These are phyloP conservation scores for Pyrocephalus nanus DNA, from an alignment of 2,797 vertebrate species.

Conservation along the genomic window DNA sequence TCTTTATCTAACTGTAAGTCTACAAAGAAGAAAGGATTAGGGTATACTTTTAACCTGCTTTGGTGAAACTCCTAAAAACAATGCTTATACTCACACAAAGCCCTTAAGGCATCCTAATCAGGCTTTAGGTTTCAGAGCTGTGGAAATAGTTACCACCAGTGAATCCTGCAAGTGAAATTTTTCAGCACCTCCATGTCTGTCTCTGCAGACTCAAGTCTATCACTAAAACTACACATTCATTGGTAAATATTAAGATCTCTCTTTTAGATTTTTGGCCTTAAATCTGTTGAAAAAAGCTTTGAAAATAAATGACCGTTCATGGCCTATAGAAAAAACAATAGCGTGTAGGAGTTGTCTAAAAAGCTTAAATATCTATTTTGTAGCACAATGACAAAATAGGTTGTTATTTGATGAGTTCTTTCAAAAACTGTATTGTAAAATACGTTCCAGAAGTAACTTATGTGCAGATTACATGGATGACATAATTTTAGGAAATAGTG, in stretches of 20 bases:
- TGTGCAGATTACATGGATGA: neutral
- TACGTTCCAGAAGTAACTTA: neutral
- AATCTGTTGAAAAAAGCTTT: neutral
- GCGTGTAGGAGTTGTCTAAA: neutral
- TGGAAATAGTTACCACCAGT: neutral
- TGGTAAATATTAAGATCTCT: neutral
- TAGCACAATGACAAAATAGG: neutral
- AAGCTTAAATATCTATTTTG: neutral
- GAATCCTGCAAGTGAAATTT: neutral
- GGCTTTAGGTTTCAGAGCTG: neutral
- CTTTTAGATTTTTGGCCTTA: rapidly evolving
- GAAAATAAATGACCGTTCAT: neutral
- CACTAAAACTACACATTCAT: neutral
- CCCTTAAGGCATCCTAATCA: neutral
- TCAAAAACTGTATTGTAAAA: neutral
- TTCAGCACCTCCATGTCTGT: neutral
- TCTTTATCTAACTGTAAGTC: neutral
- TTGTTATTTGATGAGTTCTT: neutral
- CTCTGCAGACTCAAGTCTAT: neutral
- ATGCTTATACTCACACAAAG: neutral
- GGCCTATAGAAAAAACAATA: neutral
- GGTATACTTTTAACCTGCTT: neutral
- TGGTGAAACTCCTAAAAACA: neutral
- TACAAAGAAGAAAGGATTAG: neutral
- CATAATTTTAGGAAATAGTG: neutral